These are phyloP conservation scores for Lophotis ruficrista DNA, from an alignment of 2,113 vertebrate species.

Conservation along the genomic window DNA sequence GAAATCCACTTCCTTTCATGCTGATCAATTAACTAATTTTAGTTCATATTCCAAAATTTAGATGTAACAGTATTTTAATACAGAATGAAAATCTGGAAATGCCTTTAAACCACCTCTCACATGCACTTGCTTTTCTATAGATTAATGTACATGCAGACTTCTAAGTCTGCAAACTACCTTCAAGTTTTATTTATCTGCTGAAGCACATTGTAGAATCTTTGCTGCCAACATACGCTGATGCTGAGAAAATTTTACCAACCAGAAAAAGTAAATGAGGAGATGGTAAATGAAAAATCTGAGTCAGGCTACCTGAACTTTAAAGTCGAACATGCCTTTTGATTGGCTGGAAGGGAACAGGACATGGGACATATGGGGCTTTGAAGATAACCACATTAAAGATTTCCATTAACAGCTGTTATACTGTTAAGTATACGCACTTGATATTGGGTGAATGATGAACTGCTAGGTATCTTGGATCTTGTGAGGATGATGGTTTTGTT, in stretches of 20 bases:
- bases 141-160: neutral
- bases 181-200: neutral
- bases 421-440: constrained; percentile 78
- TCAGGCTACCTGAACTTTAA: neutral
- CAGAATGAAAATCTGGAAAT: neutral
- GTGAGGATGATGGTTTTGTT: constrained; percentile 83
- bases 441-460: constrained; percentile 65
- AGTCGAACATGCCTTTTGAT: neutral
- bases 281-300: neutral
- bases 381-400: neutral
- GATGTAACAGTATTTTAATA: neutral
- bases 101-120: neutral
- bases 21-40: neutral
- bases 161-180: neutral
- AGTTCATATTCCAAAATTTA: neutral
- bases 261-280: neutral
- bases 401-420: neutral
- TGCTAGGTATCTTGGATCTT: constrained; percentile 79
- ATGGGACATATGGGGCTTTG: neutral
- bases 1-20: neutral
- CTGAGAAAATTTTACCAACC: neutral
- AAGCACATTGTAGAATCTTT: neutral
- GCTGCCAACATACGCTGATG: neutral
- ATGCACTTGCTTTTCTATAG: neutral
- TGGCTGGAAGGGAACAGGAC: neutral